These are phyloP conservation scores for Lepus oiostolus DNA, from an alignment of 2,797 vertebrate species.

Conservation along the genomic window DNA sequence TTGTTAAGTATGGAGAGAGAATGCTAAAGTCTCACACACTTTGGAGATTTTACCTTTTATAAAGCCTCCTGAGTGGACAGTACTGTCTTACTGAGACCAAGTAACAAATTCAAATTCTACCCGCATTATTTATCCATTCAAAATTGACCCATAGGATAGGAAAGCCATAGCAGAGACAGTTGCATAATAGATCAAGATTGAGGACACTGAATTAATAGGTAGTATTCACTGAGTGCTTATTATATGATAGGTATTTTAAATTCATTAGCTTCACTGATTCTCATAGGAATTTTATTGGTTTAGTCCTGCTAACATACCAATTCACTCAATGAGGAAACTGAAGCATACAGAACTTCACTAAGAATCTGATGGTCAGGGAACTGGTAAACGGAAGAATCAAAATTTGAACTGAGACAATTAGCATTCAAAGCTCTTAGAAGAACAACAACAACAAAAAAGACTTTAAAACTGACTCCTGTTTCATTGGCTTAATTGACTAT, in stretches of 20 bases:
- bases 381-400: not conserved
- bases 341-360: not conserved
- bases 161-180: not conserved
- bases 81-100: not conserved
- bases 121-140: not conserved
- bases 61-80: not conserved
- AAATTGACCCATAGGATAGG: not conserved
- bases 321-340: not conserved
- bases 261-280: not conserved
- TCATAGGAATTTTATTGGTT: not conserved
- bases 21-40: not conserved
- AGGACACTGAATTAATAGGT: not conserved
- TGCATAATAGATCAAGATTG: not conserved
- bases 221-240: not conserved
- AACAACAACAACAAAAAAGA: not conserved
- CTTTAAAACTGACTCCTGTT: slow-evolving; percentile 43
- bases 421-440: not conserved
- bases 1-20: not conserved
- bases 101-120: not conserved
- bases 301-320: not conserved
- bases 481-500: slow-evolving; percentile 39
- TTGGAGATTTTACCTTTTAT: not conserved
- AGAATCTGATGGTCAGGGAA: not conserved
- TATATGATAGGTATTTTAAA: not conserved
- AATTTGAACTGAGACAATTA: slow-evolving; percentile 44